A percentile compares a stretch with the other conserved stretches of the same genome.
Evolutionary conservation across 2,888 invertebrate genomes (phyloP).

Genomic region (Tridacna gigas): DNA sequence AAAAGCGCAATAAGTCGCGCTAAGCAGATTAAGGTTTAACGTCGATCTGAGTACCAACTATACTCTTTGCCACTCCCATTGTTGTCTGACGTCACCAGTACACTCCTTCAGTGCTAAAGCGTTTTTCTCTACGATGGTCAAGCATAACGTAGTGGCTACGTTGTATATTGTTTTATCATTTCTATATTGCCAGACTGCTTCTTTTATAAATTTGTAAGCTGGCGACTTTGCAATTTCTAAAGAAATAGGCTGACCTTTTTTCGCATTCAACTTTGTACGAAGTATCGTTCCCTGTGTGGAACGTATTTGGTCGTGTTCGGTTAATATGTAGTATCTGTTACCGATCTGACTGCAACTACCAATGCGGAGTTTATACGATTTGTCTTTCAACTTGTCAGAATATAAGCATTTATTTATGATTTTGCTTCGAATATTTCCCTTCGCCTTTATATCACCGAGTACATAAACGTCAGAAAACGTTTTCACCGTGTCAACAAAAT

Average conservation of each 20-base stretch:
- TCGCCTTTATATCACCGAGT: conserved; percentile 17
- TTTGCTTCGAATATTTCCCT: conserved; percentile 32
- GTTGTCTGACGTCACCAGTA: neutral
- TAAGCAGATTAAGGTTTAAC: too few species aligned
- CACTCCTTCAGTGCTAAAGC: neutral
- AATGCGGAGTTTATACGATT: neutral
- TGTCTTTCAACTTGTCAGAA: neutral
- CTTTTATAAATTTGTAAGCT: neutral
- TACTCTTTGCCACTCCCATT: conserved; percentile 6
- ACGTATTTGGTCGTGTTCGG: conserved; percentile 40
- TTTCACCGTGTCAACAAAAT: conserved; percentile 42
- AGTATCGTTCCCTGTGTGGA: conserved; percentile 26
- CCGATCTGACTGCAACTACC: neutral
- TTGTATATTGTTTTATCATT: conserved; percentile 1
- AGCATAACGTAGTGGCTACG: neutral
- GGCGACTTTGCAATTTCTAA: neutral
- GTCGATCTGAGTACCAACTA: neutral
- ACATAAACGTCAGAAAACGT: conserved; percentile 47
- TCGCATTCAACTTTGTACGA: neutral
- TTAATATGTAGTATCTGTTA: conserved; percentile 46
- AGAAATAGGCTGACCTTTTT: neutral
- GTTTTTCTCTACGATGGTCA: neutral
- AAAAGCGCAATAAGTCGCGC: too few species aligned
- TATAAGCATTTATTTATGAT: conserved; percentile 31
- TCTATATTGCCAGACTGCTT: conserved; percentile 1